Evolutionary conservation across 2,797 vertebrate species (phyloP).

Genomic region (Syngnathus acus): DNA sequence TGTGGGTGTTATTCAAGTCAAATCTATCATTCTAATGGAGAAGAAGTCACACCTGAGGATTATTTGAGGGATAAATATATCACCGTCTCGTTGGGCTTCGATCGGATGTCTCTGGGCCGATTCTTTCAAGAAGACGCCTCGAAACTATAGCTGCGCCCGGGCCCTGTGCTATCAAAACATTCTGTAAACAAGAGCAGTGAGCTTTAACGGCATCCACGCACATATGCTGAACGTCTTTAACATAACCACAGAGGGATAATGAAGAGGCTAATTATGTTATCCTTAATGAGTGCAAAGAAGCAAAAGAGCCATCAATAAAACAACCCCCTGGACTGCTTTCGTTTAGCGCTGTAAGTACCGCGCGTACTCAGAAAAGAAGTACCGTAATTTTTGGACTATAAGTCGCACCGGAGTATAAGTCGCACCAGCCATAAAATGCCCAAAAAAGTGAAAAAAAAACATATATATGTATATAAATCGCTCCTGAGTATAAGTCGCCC

Average conservation of each 20-base stretch:
- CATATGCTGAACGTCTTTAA: slow-evolving; percentile 48
- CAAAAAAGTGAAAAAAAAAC: too few relatives aligned
- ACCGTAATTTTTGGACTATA: too few relatives aligned
- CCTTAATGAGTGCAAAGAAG: slow-evolving; percentile 50
- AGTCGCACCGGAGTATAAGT: too few relatives aligned
- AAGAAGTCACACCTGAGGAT: slow-evolving; percentile 67
- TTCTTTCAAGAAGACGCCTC: slow-evolving; percentile 49
- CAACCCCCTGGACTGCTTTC: slow-evolving; percentile 47
- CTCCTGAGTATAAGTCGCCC: too few relatives aligned
- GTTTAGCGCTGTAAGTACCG: slow-evolving; percentile 36
- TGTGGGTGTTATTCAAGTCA: slow-evolving; percentile 68
- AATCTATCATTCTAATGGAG: slow-evolving; percentile 74
- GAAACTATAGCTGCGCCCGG: slow-evolving; percentile 29
- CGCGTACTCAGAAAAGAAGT: slow-evolving; percentile 4
- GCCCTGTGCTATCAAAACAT: slow-evolving; percentile 31
- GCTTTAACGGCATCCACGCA: slow-evolving; percentile 22
- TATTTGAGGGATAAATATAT: slow-evolving; percentile 71
- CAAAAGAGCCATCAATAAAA: slow-evolving; percentile 57
- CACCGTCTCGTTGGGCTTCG: slow-evolving; percentile 55
- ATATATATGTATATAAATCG: too few relatives aligned
- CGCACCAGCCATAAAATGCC: too few relatives aligned
- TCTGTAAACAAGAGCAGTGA: slow-evolving; percentile 18
- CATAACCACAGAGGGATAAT: slow-evolving; percentile 51
- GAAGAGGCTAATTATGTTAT: slow-evolving; percentile 55
- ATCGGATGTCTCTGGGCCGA: slow-evolving; percentile 52